A percentile compares a stretch with the other conserved stretches of the same genome.
These are phyloP conservation scores for Apodemus sylvaticus DNA, from an alignment of 2,113 vertebrate species.

Conservation along the genomic window DNA sequence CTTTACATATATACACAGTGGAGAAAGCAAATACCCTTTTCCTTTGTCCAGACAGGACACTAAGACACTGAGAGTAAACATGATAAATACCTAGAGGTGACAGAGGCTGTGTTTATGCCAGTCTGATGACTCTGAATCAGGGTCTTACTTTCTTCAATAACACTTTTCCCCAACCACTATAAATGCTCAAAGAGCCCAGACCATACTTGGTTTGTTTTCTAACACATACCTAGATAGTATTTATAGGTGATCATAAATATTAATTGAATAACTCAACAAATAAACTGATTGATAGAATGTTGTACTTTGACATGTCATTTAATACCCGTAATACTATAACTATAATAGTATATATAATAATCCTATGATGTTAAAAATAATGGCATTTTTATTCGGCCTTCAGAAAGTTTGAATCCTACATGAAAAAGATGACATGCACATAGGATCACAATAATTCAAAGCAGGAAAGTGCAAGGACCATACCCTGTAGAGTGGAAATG, in stretches of 20 bases:
- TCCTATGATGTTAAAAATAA: neutral
- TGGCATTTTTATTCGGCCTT: neutral
- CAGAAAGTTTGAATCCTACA: neutral
- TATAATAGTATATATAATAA: neutral
- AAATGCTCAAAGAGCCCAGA: neutral
- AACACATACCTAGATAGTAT: neutral
- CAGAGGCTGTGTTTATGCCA: neutral
- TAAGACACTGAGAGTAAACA: neutral
- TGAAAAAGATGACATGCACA: neutral
- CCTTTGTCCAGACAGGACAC: neutral
- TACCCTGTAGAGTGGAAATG: neutral
- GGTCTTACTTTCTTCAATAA: neutral
- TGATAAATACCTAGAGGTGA: neutral
- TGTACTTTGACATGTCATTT: neutral
- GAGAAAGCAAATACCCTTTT: neutral
- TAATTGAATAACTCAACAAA: neutral
- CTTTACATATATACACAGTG: neutral
- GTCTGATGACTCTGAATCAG: neutral
- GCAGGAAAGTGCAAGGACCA: neutral
- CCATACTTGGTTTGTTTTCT: neutral
- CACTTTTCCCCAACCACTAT: neutral
- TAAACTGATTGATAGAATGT: conserved; percentile 24
- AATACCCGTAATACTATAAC: neutral
- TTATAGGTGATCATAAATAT: neutral
- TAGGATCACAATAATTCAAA: neutral